Evolutionary conservation across 2,888 invertebrate species (phyloP).

Genomic region (Gerris lacustris): DNA sequence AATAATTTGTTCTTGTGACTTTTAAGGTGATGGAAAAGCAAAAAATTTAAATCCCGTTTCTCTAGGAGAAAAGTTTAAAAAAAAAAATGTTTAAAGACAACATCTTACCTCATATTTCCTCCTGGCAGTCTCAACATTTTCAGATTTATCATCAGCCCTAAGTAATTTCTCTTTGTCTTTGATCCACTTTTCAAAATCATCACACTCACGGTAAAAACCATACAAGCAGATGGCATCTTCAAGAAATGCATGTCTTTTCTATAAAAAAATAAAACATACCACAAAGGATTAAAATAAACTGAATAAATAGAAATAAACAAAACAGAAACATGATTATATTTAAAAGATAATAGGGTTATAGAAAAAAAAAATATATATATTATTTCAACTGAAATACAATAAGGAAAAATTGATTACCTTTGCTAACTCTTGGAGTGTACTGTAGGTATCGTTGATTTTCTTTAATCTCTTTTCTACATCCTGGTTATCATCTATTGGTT

Average conservation of each 20-base stretch:
- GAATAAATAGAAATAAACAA: background rate
- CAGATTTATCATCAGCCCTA: slow-evolving; percentile 65
- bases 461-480: slow-evolving; percentile 69
- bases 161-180: slow-evolving; percentile 85
- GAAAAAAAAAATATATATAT: background rate
- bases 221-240: slow-evolving; percentile 87
- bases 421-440: slow-evolving; percentile 66
- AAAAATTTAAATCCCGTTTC: too few species aligned
- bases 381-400: background rate
- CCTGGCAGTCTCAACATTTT: slow-evolving; percentile 83
- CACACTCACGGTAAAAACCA: slow-evolving; percentile 90
- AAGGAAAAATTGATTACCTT: too few species aligned
- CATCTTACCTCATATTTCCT: slow-evolving; percentile 68
- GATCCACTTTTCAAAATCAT: slow-evolving; percentile 96
- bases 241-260: slow-evolving; percentile 65
- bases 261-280: slow-evolving; percentile 26
- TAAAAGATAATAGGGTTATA: background rate
- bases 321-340: slow-evolving; percentile 10
- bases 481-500: slow-evolving; percentile 48
- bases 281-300: background rate
- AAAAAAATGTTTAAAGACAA: background rate
- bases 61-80: too few species aligned
- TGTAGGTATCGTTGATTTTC: slow-evolving; percentile 68
- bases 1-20: too few species aligned
- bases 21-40: too few species aligned